Conservation (phyloP, 2,113 vertebrate genomes). For the Mirounga angustirostris region DNA sequence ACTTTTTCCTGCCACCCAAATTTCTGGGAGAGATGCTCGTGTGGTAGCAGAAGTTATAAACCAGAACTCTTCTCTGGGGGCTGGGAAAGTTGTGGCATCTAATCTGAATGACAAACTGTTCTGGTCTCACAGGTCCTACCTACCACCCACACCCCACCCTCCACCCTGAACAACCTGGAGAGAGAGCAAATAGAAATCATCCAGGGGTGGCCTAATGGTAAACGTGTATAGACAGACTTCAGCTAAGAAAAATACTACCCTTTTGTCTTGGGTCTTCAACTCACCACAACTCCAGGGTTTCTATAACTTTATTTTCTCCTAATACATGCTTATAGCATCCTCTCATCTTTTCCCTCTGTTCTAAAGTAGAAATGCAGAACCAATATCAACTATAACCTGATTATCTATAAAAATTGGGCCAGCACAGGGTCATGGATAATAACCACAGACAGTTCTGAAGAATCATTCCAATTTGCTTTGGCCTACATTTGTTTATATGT, state of each 20-base stretch:
- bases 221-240: not conserved
- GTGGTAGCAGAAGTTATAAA: not conserved
- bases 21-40: not conserved
- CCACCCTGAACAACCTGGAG: not conserved
- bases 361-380: conserved; percentile 56
- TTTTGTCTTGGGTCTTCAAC: not conserved
- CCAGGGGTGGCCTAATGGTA: no score
- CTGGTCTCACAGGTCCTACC: not conserved
- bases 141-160: no score
- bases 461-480: conserved; percentile 71
- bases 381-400: conserved; percentile 74
- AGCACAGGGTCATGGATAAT: conserved; percentile 59
- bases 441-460: conserved; percentile 60
- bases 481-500: conserved; percentile 74
- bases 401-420: conserved; percentile 75
- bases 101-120: not conserved
- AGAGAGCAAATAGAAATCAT: not conserved
- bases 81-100: not conserved
- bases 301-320: conserved; percentile 37
- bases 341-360: not conserved
- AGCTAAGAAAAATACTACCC: not conserved
- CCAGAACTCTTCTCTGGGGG: not conserved
- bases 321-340: not conserved
- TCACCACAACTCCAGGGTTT: not conserved
- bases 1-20: not conserved